phyloP scores from a whole-genome alignment of 2,797 vertebrate genomes.

The Rhinella marina region DNA sequence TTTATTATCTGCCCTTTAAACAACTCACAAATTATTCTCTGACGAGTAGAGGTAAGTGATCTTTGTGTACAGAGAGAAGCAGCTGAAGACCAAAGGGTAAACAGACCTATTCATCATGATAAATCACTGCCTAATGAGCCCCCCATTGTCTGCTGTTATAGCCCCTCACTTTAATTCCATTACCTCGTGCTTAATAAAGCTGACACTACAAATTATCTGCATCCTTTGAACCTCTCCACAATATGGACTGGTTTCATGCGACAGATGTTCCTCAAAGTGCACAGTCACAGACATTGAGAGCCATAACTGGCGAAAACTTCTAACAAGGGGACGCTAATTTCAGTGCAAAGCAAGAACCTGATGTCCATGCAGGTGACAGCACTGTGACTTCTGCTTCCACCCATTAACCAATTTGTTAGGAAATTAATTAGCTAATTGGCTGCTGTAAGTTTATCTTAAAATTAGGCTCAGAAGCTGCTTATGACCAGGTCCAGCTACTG shows the following conservation, averaged over 20 bases:
- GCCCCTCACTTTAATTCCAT: constrained; percentile 87
- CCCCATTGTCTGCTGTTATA: constrained; percentile 86
- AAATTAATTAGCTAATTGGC: constrained; percentile 21
- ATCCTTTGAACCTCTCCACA: constrained; percentile 94
- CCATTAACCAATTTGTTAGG: not conserved
- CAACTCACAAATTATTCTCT: constrained; percentile 79
- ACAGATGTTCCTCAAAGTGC: constrained; percentile 90
- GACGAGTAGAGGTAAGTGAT: constrained; percentile 83
- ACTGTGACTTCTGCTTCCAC: constrained; percentile 16
- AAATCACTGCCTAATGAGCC: constrained; percentile 99
- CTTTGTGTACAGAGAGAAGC: constrained; percentile 78
- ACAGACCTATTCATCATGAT: constrained; percentile 97
- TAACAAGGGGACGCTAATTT: constrained; percentile 36
- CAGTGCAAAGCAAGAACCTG: not conserved
- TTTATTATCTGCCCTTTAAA: constrained; percentile 77
- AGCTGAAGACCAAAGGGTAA: constrained; percentile 88
- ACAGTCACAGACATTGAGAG: constrained; percentile 74
- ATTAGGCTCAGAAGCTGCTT: not conserved
- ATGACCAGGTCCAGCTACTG: not conserved
- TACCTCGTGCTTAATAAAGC: constrained; percentile 95
- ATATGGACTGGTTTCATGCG: constrained; percentile 95
- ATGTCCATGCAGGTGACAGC: constrained; percentile 26
- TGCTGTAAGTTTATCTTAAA: not conserved
- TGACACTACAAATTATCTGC: constrained; percentile 93
- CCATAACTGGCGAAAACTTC: constrained; percentile 27